Evolutionary conservation across 2,888 invertebrate genomes (phyloP).

Genomic region (Ophion ventricosus): DNA sequence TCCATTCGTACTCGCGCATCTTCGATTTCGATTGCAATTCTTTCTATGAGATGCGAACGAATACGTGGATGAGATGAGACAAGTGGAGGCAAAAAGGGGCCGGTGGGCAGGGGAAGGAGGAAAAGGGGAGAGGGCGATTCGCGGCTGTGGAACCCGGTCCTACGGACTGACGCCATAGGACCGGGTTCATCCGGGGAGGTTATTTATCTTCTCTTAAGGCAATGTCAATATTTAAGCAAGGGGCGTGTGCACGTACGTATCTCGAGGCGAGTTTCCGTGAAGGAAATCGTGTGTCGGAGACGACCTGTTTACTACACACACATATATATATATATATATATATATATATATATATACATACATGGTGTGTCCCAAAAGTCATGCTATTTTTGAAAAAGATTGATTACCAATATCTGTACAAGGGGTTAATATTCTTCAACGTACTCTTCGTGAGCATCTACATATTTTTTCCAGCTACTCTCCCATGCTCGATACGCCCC

Average conservation of each 20-base stretch:
- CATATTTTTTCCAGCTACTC: too few species aligned
- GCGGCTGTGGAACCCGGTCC: constrained; percentile 17
- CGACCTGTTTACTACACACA: constrained; percentile 44
- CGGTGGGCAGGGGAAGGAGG: neutral
- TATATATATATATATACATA: too few species aligned
- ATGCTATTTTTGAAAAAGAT: too few species aligned
- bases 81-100: too few species aligned
- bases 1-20: too few species aligned
- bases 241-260: constrained; percentile 61
- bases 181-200: constrained; percentile 55
- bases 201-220: constrained; percentile 69
- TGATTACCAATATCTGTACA: too few species aligned
- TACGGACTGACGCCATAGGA: constrained; percentile 11
- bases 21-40: constrained; percentile 9
- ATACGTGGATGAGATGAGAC: too few species aligned
- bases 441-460: too few species aligned
- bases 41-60: neutral
- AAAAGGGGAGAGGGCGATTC: constrained; percentile 34
- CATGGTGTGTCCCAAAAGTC: too few species aligned
- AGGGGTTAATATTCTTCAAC: too few species aligned
- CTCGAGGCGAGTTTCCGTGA: constrained; percentile 53
- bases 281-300: constrained; percentile 58
- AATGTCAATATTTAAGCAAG: constrained; percentile 68
- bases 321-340: constrained; percentile 10
- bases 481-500: too few species aligned